Base-by-base conservation (phyloP, 1,140 invertebrate genomes). In the Plectrocnemia conspersa region DNA sequence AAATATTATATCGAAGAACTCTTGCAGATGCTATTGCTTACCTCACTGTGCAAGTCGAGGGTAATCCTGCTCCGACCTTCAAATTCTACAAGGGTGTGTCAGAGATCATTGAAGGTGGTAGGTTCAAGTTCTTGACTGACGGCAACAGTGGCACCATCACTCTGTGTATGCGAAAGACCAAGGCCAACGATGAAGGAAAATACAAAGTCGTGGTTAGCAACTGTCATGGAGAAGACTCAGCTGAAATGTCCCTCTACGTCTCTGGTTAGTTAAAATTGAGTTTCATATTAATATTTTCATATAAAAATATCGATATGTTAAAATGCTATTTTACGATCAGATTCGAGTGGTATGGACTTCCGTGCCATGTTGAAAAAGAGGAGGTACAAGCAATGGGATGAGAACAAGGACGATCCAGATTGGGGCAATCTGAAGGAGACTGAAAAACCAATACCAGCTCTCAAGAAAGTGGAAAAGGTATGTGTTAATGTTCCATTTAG, bases 281-380 rank as follows among this genome's bases (percentile, higher is more conserved):
- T 5, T 48, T 40, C 27, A 7, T n/a, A n/a, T 7, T 41, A 7
- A 41, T 41, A 27, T 40, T n/a, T n/a, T 60, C 60, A 11, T 22
- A 50, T 36, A 21, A 44, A 41, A 19, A 21, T 41, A 6, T 41
- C 9, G 40, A 23, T 21, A 23, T 42, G 3, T 42, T 21, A 2
- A 21, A 3, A 15, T 42, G 18, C 9, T 62, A 46, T 49, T 52
- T 62, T 48, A 64, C 64, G 59, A 69, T 46, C 62, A 93, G 90
- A 93, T 82, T 84, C 93, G 56, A 91, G 89, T 74, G 93, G 91
- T 65, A 93, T 98, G 88, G 97, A 99, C 76, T 99, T 98, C 86
- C 85, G 97, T 76, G 83, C 93, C 56, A 91, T 97, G 86, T 79
- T 99, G 54, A 97, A 97, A 72, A 95, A 96, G 75, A 86, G 93